Conservation (phyloP, 2,797 vertebrate species). For the Pseudochromis fuscus region DNA sequence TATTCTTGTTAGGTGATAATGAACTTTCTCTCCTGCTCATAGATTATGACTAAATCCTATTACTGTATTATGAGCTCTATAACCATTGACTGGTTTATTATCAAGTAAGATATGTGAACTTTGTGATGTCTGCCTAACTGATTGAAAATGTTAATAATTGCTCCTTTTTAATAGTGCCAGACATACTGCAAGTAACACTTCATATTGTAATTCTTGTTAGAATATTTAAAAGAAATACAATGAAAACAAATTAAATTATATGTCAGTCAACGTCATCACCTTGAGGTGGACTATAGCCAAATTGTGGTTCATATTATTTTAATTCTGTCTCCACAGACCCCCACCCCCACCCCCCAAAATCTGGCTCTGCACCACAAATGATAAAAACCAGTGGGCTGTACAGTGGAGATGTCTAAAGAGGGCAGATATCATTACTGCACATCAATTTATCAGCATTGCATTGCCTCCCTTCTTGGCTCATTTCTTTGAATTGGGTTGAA, state of each 20-base stretch:
- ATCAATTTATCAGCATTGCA: slow-evolving; percentile 66
- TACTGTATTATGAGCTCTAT: background rate
- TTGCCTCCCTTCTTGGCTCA: slow-evolving; percentile 37
- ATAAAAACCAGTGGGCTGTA: slow-evolving; percentile 14
- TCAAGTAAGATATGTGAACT: background rate
- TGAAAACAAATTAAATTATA: no score
- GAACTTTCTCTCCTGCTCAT: background rate
- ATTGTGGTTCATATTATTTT: background rate
- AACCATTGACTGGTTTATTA: background rate
- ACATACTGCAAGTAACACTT: background rate
- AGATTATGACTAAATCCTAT: background rate
- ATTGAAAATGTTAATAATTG: background rate
- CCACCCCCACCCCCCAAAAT: background rate
- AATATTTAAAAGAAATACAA: background rate
- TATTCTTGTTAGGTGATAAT: background rate
- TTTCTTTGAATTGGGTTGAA: slow-evolving; percentile 59
- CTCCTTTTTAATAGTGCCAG: background rate
- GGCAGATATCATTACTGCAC: slow-evolving; percentile 43
- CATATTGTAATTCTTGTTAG: background rate
- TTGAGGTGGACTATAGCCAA: no score
- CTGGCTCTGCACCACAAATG: background rate
- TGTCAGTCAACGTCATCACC: background rate
- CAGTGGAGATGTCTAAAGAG: slow-evolving; percentile 28
- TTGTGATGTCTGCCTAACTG: background rate
- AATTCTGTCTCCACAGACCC: background rate